phyloP scores from a whole-genome alignment of 35 echinoderm and acorn worm species.

The Anneissia japonica region DNA sequence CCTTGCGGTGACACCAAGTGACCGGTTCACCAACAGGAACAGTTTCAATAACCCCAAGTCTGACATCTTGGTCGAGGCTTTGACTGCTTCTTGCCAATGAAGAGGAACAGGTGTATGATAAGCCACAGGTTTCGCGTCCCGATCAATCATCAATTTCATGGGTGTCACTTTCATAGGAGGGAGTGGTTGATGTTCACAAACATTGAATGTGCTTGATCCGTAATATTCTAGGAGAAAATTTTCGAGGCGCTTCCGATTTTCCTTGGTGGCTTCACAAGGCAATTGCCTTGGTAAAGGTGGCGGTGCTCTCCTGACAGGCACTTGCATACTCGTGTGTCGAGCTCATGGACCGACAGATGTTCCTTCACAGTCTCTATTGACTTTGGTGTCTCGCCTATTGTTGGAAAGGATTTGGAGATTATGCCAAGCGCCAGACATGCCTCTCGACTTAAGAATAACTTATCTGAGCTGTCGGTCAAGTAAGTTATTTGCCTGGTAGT shows the following conservation, averaged over 20 bases:
- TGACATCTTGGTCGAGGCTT: constrained; percentile 30
- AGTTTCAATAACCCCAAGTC: constrained; percentile 28
- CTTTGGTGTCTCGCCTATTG: constrained; percentile 6
- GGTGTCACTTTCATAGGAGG: background rate
- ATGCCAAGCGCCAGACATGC: constrained; percentile 41
- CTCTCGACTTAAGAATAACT: constrained; percentile 17
- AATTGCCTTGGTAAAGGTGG: constrained; percentile 17
- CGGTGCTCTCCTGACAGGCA: constrained; percentile 12
- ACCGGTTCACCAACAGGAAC: background rate
- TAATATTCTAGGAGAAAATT: constrained; percentile 30
- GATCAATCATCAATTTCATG: constrained; percentile 24
- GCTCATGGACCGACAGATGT: too few relatives aligned
- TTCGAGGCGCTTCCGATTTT: constrained; percentile 18
- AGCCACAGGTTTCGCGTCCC: constrained; percentile 13
- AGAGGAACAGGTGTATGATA: constrained; percentile 22
- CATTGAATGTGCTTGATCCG: constrained; percentile 43
- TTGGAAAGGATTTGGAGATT: constrained; percentile 26
- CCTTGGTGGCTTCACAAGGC: constrained; percentile 35
- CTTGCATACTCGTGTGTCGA: background rate
- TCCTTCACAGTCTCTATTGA: background rate
- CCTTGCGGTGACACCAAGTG: background rate
- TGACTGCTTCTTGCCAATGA: constrained; percentile 33
- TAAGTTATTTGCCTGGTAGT: constrained; percentile 20
- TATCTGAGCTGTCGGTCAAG: constrained; percentile 24
- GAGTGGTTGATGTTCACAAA: constrained; percentile 35